These are phyloP conservation scores for roundworm (Caenorhabditis elegans) DNA, from an alignment of 1,140 invertebrate species.

Conservation along the genomic window DNA sequence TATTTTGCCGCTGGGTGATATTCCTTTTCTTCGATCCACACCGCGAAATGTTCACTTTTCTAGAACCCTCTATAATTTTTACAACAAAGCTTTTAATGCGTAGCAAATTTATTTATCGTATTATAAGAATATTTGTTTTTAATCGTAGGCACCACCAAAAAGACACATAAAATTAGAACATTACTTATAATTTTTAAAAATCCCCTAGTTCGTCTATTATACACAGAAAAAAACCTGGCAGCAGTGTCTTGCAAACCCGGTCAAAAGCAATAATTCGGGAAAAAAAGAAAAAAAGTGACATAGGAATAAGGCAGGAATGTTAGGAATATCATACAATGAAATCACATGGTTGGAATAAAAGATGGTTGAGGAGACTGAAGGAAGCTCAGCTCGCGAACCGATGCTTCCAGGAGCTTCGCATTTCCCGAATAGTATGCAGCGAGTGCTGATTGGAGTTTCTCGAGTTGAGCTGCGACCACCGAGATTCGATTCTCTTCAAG, in stretches of 20 bases:
- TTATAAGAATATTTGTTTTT: background rate
- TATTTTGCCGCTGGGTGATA: too few relatives aligned
- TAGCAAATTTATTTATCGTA: background rate
- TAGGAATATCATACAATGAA: too few relatives aligned
- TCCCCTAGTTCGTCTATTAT: background rate
- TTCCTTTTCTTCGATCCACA: too few relatives aligned
- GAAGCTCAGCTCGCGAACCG: constrained; percentile 21
- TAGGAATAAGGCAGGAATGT: constrained; percentile 3
- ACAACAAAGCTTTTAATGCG: too few relatives aligned
- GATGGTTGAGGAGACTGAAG: constrained; percentile 28
- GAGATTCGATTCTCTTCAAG: constrained; percentile 42
- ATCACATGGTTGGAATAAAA: constrained; percentile 27
- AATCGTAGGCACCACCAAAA: background rate
- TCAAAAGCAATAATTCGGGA: background rate
- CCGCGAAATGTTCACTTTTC: too few relatives aligned
- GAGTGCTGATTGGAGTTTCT: constrained; percentile 38
- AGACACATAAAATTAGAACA: background rate
- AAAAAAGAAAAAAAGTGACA: constrained; percentile 13
- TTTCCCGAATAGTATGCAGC: constrained; percentile 42
- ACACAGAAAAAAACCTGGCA: constrained; percentile 15
- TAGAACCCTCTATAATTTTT: too few relatives aligned
- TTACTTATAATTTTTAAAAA: background rate
- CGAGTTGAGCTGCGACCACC: constrained; percentile 34
- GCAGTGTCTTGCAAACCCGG: constrained; percentile 6
- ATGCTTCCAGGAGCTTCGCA: constrained; percentile 14